Conservation (phyloP, 2,797 vertebrate species). For the Peromyscus nudipes region DNA sequence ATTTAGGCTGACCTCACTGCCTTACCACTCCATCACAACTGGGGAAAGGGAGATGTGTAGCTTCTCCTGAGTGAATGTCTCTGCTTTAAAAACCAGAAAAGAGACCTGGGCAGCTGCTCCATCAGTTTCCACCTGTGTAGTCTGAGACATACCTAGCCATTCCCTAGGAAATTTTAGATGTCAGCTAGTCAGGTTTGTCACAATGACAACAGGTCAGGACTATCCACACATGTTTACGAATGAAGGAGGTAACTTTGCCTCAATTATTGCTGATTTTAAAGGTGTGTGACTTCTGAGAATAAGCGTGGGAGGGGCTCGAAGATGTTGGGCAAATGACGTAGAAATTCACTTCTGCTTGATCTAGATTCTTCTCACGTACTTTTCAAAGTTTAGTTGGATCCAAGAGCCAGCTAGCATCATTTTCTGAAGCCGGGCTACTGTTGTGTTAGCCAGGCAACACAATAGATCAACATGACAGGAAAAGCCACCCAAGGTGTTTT, state of each 20-base stretch:
- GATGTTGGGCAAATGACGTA: conserved; percentile 25
- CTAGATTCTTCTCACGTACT: neutral
- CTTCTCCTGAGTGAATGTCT: conserved; percentile 19
- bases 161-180: conserved; percentile 23
- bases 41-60: neutral
- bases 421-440: conserved; percentile 68
- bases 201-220: neutral
- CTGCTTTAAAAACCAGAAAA: neutral
- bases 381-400: neutral
- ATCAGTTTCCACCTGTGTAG: neutral
- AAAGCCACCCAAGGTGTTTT: conserved; percentile 72
- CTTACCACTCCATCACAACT: neutral
- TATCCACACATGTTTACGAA: neutral
- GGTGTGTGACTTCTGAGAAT: conserved; percentile 48
- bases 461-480: conserved; percentile 75
- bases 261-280: conserved; percentile 35
- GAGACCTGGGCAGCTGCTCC: neutral
- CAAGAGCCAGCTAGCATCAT: neutral
- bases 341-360: conserved; percentile 77
- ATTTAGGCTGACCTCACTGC: conserved; percentile 54
- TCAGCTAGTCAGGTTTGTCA: conserved; percentile 12
- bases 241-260: conserved; percentile 54
- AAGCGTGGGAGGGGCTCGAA: neutral
- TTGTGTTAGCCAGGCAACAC: conserved; percentile 63
- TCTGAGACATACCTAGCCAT: neutral